Evolutionary conservation across 23 tunicate genomes (phyloP).

Genomic region (Halocynthia aurantium): DNA sequence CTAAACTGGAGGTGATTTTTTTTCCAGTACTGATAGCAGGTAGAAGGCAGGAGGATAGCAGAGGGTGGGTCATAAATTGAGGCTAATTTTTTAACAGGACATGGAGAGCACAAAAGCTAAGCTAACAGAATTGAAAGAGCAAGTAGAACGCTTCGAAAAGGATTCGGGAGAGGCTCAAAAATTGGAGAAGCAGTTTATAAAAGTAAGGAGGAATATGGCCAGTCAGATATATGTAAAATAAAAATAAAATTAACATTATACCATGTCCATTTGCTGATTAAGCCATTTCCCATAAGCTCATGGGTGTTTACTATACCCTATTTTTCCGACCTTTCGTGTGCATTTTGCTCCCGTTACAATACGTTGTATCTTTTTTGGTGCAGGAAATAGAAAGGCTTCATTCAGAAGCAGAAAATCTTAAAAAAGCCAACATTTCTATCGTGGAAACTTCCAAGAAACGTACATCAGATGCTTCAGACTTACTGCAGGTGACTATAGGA

Average conservation of each 20-base stretch:
- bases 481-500: constrained; percentile 5
- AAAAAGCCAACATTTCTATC: constrained; percentile 1
- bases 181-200: constrained; percentile 31
- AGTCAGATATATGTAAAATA: not conserved
- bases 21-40: no score
- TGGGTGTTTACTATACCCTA: no score
- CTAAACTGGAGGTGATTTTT: no score
- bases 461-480: constrained; percentile 24
- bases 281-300: no score
- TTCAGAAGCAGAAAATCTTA: not conserved
- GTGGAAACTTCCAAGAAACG: constrained; percentile 23
- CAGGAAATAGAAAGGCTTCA: constrained; percentile 45
- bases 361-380: not conserved
- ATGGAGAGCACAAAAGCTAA: not conserved
- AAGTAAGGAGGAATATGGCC: not conserved
- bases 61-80: no score
- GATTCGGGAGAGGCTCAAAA: constrained; percentile 19
- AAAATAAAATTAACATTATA: not conserved
- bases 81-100: not conserved
- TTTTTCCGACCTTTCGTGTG: not conserved
- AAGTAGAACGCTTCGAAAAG: constrained; percentile 24
- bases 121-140: not conserved
- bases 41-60: no score
- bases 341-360: not conserved
- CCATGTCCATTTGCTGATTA: no score